Base-by-base conservation (phyloP, 53 echinoderm and acorn worm species). In the Paracentrotus lividus region DNA sequence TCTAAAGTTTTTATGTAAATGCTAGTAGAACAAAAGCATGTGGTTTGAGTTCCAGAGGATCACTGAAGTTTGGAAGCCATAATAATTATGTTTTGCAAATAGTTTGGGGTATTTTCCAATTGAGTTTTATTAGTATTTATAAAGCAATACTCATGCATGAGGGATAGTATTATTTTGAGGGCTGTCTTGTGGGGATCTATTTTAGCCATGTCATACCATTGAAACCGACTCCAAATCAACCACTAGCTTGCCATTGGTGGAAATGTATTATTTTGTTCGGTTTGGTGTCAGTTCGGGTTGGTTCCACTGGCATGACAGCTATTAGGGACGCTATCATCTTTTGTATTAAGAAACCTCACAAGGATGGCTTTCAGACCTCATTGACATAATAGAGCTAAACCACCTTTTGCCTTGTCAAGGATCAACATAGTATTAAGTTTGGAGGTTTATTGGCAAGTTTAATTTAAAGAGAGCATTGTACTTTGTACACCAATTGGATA, bases 281-380 rank as follows among this genome's bases (percentile, higher is more conserved):
- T n/a, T n/a, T n/a, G n/a, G n/a, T n/a, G n/a, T n/a, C n/a, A n/a
- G n/a, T n/a, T n/a, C n/a, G n/a, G n/a, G n/a, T n/a, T n/a, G n/a
- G n/a, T n/a, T n/a, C n/a, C n/a, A n/a, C n/a, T n/a, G n/a, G n/a
- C n/a, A n/a, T n/a, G n/a, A n/a, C n/a, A n/a, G n/a, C n/a, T n/a
- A n/a, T 69, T 69, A 69, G 34, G 81, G 47, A 78, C 81, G 81
- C 81, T 78, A 44, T 78, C 81, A 1, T 78, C 81, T 78, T 47
- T 78, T 78, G 81, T 45, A 47, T 2, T 45, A n/a, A 4, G 47
- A 78, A 47, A n/a, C 81, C 81, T n/a, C n/a, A 44, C 81, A 78
- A 78, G 81, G 81, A 43, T 78, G 45, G 44, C 81, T 23, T 47
- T n/a, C 81, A 10, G 26, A 78, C 81, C 81, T 78, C 45, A 78